Percentiles rank a stretch among this genome's conserved stretches.
Conservation (phyloP, 2,888 invertebrate genomes). For the Galeruca laticollis region DNA sequence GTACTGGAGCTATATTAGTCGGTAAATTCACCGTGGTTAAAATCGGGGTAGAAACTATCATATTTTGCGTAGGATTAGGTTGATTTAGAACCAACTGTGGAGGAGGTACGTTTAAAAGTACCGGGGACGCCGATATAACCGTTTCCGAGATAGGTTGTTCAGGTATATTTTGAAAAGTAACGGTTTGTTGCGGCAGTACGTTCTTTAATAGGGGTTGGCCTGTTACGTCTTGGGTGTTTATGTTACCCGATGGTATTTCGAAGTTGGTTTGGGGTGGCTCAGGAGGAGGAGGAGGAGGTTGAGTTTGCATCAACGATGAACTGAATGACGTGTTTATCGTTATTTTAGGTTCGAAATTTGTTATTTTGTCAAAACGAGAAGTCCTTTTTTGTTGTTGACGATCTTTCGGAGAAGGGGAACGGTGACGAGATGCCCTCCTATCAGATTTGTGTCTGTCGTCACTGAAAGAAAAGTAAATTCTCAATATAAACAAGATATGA, state of each 20-base stretch:
- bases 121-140: constrained; percentile 62
- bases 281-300: not conserved
- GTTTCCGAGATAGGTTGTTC: constrained; percentile 48
- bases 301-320: constrained; percentile 46
- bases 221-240: constrained; percentile 59
- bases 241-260: constrained; percentile 46
- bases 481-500: not conserved
- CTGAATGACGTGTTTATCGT: constrained; percentile 61
- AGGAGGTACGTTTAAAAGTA: constrained; percentile 63
- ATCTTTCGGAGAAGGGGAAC: constrained; percentile 59
- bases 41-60: constrained; percentile 56
- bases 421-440: constrained; percentile 57
- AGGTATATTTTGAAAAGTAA: constrained; percentile 47
- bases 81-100: constrained; percentile 59
- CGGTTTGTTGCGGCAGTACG: constrained; percentile 37
- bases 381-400: constrained; percentile 53
- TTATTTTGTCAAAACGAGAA: constrained; percentile 61
- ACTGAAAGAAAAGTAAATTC: constrained; percentile 50
- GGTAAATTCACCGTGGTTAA: constrained; percentile 61
- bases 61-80: constrained; percentile 48
- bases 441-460: constrained; percentile 57
- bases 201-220: constrained; percentile 59
- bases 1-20: constrained; percentile 51
- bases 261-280: constrained; percentile 36
- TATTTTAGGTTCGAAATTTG: constrained; percentile 61